Percentiles rank a stretch among this genome's conserved stretches.
Evolutionary conservation across 2,888 invertebrate species (phyloP).

Genomic region (Acleris cristana): DNA sequence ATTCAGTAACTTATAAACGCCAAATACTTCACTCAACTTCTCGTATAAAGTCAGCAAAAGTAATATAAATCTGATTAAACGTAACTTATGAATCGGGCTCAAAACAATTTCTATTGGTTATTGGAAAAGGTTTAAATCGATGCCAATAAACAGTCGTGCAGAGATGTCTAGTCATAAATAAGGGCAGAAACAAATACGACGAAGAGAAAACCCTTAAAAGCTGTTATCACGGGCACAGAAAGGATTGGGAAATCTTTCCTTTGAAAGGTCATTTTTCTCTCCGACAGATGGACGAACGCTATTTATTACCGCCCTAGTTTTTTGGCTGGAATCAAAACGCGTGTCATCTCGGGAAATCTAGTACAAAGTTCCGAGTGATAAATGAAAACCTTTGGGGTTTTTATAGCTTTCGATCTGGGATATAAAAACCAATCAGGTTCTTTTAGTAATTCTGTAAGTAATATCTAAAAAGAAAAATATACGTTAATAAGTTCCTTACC

Average conservation of each 20-base stretch:
- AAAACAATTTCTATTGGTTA: too few species aligned
- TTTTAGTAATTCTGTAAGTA: too few species aligned
- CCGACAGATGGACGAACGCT: conserved; percentile 25
- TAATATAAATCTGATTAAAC: too few species aligned
- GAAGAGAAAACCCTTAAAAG: conserved; percentile 18
- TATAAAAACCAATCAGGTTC: too few species aligned
- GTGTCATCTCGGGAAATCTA: conserved; percentile 18
- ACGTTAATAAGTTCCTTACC: neutral
- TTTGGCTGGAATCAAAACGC: conserved; percentile 17
- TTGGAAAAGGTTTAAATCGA: neutral
- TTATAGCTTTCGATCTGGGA: neutral
- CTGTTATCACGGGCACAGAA: conserved; percentile 27
- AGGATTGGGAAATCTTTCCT: conserved; percentile 25
- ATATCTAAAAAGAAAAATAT: neutral
- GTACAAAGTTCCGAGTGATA: conserved; percentile 9
- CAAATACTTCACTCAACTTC: neutral
- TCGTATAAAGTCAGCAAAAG: too few species aligned
- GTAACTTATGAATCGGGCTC: too few species aligned
- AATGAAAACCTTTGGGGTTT: conserved; percentile 5
- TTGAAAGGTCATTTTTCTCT: conserved; percentile 33
- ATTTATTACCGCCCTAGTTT: conserved; percentile 25
- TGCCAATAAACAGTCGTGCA: neutral
- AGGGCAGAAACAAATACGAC: conserved; percentile 11
- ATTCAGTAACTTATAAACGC: conserved; percentile 5
- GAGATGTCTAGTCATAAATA: conserved; percentile 13